A percentile compares a stretch with the other conserved stretches of the same genome.
phyloP scores from a whole-genome alignment of 1,140 invertebrate genomes.

The Cryptotermes secundus region DNA sequence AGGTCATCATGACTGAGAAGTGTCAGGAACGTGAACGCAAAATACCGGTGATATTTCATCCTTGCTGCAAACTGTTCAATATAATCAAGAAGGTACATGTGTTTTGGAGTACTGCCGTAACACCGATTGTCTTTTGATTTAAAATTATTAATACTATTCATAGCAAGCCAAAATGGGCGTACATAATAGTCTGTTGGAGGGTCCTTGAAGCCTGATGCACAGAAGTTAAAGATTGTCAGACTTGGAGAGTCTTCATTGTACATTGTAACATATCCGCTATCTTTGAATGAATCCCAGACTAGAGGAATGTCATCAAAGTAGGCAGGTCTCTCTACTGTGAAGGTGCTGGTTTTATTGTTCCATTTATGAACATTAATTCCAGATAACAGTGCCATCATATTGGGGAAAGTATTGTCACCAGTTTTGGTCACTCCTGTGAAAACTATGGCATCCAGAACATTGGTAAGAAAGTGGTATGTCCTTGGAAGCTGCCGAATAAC shows the following conservation, averaged over 20 bases:
- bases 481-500: slow-evolving; percentile 56
- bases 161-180: slow-evolving; percentile 46
- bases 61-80: slow-evolving; percentile 51
- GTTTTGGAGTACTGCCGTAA: slow-evolving; percentile 51
- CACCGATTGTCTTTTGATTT: slow-evolving; percentile 45
- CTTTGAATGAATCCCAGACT: slow-evolving; percentile 46
- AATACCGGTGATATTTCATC: slow-evolving; percentile 51
- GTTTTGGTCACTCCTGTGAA: slow-evolving; percentile 50
- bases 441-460: slow-evolving; percentile 45
- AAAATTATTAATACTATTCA: slow-evolving; percentile 41
- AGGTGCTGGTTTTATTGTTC: not conserved
- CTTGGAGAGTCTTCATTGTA: slow-evolving; percentile 49
- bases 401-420: slow-evolving; percentile 52
- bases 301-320: slow-evolving; percentile 46
- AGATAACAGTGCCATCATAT: slow-evolving; percentile 48
- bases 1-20: slow-evolving; percentile 57
- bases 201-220: slow-evolving; percentile 46
- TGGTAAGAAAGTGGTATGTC: slow-evolving; percentile 49
- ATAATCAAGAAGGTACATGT: slow-evolving; percentile 56
- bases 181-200: slow-evolving; percentile 53
- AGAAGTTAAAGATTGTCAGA: slow-evolving; percentile 49
- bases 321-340: not conserved
- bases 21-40: slow-evolving; percentile 54
- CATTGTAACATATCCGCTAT: slow-evolving; percentile 47
- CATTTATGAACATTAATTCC: slow-evolving; percentile 37